Evolutionary conservation across 2,888 invertebrate species (phyloP).

Genomic region (Drosophila aldrichi): DNA sequence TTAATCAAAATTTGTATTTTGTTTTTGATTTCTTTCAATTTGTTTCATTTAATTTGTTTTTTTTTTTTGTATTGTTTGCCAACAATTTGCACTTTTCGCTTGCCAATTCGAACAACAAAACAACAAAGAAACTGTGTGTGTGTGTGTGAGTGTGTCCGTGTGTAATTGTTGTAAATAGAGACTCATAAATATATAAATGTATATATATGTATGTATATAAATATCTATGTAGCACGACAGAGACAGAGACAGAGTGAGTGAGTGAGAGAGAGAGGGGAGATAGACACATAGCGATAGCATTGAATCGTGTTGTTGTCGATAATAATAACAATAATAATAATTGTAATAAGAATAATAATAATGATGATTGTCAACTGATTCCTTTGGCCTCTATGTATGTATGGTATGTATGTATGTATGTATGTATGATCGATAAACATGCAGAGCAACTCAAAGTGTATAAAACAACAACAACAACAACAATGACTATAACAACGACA

Average conservation of each 20-base stretch:
- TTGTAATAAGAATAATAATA: conserved; percentile 21
- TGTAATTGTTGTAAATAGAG: conserved; percentile 29
- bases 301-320: conserved; percentile 36
- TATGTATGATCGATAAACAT: conserved; percentile 67
- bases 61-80: conserved; percentile 37
- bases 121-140: conserved; percentile 65
- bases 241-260: neutral
- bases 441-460: conserved; percentile 57
- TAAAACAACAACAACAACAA: conserved; percentile 36
- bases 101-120: conserved; percentile 75
- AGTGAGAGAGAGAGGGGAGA: conserved; percentile 6
- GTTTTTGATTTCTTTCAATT: conserved; percentile 46
- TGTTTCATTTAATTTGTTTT: conserved; percentile 16
- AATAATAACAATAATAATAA: conserved; percentile 28
- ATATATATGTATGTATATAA: conserved; percentile 13
- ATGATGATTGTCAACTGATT: conserved; percentile 38
- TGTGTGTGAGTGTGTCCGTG: conserved; percentile 33
- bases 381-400: conserved; percentile 38
- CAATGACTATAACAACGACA: conserved; percentile 22
- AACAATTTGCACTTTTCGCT: conserved; percentile 52
- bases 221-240: conserved; percentile 12
- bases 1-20: conserved; percentile 66
- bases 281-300: conserved; percentile 24
- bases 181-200: conserved; percentile 27
- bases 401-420: conserved; percentile 33